Evolutionary conservation across 2,888 invertebrate genomes (phyloP), one percentile per base, ranked within the genome.

Genomic region (Melolontha melolontha): DNA sequence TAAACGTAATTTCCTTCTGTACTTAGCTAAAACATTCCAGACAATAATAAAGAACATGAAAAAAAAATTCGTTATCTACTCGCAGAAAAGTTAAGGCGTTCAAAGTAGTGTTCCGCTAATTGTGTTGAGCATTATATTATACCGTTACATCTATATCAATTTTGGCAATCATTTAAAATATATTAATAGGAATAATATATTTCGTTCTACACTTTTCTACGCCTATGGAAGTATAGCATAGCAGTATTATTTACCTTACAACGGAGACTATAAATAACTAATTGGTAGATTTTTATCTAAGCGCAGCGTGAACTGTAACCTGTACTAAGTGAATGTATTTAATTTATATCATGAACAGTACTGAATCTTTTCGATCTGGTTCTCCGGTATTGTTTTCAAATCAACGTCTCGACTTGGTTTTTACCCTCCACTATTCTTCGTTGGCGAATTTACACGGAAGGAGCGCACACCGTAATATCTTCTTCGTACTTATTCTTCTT

Each of bases 221-320:
- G 47, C 47, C 59, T 34, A 47, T 62, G 47, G 22, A 10, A 14
- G 5, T 17, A 17, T 47, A 47, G 42, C 22, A 42, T 42, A 68
- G 44, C 11, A n/a, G 50, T 68, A 77, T 78, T 77, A 77, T 77
- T 78, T 77, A 77, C 51, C 17, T 66, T 50, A 72, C 73, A 74
- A 76, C 73, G 72, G 73, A 77, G 78, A 75, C 78, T 75, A 79
- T 80, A 81, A 81, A 80, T 78, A 77, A 79, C 79, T 81, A 81
- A 81, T 81, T 81, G 81, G 81, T 78, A 79, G 81, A 80, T 81
- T 79, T 80, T 79, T 80, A 81, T 81, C 81, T 71, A 73, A 75
- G 67, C 59, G 76, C 78, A 79, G 79, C 79, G 79, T 81, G 80
- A 81, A 81, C 79, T 80, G 79, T 78, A 80, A 79, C 78, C 80